Conservation (phyloP, 1,140 invertebrate genomes). For the Linepithema humile region DNA sequence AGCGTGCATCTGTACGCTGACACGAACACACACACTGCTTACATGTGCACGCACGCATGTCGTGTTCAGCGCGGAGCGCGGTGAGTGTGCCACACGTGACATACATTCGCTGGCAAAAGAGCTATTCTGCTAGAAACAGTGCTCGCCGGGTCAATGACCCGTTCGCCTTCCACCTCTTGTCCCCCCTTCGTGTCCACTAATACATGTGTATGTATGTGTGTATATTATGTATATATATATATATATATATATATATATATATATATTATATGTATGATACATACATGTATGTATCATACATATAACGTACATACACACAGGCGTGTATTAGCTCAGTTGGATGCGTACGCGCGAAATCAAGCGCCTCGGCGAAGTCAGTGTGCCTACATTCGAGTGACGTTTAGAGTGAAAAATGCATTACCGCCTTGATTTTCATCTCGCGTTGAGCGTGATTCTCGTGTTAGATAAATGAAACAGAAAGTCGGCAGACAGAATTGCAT, state of each 20-base stretch:
- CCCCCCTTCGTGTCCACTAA: not conserved
- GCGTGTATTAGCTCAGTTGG: not conserved
- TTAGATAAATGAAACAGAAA: conserved; percentile 26
- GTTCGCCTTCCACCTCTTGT: conserved; percentile 35
- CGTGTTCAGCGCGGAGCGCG: conserved; percentile 2
- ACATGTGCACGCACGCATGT: not conserved
- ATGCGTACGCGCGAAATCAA: conserved; percentile 47
- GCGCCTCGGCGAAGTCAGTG: conserved; percentile 4
- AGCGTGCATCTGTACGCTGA: not conserved
- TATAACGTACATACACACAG: not conserved
- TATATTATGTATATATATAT: not conserved
- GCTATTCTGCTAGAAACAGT: conserved; percentile 71
- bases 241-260: not conserved
- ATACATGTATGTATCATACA: not conserved
- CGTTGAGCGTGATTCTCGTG: not conserved
- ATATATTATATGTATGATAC: not conserved
- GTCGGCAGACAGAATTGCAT: no score
- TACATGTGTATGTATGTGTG: not conserved
- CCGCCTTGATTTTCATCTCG: conserved; percentile 26
- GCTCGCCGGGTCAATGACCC: conserved; percentile 65
- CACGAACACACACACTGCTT: not conserved
- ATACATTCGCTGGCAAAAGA: conserved; percentile 72
- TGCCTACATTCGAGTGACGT: conserved; percentile 37
- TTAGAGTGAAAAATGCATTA: conserved; percentile 14
- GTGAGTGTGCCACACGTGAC: conserved; percentile 63